Evolutionary conservation across 2,797 vertebrate species (phyloP).

Genomic region (Acipenser oxyrinchus): DNA sequence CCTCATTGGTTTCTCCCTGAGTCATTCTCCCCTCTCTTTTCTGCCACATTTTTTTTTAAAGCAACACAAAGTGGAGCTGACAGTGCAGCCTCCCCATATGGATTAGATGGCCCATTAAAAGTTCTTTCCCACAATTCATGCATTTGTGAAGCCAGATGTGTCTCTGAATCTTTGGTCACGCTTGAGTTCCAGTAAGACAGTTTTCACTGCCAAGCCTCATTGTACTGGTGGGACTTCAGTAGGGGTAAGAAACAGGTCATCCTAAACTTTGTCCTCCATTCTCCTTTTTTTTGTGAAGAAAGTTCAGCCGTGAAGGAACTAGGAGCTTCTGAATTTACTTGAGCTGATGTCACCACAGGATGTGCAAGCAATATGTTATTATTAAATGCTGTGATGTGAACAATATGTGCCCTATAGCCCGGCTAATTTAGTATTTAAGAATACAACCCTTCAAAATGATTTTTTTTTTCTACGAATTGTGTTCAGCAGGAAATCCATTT

Average conservation of each 20-base stretch:
- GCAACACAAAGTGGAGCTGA: conserved; percentile 21
- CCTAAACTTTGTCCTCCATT: conserved; percentile 15
- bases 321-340: conserved; percentile 21
- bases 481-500: background rate
- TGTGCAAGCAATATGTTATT: conserved; percentile 35
- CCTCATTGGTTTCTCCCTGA: too few species aligned
- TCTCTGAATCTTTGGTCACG: conserved; percentile 38
- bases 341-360: conserved; percentile 36
- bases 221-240: conserved; percentile 18
- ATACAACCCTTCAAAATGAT: background rate
- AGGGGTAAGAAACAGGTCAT: conserved; percentile 7
- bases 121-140: conserved; percentile 33
- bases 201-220: conserved; percentile 1
- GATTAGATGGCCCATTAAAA: conserved; percentile 35
- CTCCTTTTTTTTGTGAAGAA: conserved; percentile 12
- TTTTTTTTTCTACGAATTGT: conserved; percentile 3
- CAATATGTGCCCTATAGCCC: conserved; percentile 2
- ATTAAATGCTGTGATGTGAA: conserved; percentile 18
- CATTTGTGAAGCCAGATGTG: conserved; percentile 55
- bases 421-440: conserved; percentile 5
- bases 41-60: conserved; percentile 7
- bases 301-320: conserved; percentile 21
- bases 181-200: conserved; percentile 38
- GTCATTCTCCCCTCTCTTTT: too few species aligned
- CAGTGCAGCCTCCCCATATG: conserved; percentile 26